Evolutionary conservation across 1,140 invertebrate species (phyloP).

Genomic region (Zaprionus inermis): DNA sequence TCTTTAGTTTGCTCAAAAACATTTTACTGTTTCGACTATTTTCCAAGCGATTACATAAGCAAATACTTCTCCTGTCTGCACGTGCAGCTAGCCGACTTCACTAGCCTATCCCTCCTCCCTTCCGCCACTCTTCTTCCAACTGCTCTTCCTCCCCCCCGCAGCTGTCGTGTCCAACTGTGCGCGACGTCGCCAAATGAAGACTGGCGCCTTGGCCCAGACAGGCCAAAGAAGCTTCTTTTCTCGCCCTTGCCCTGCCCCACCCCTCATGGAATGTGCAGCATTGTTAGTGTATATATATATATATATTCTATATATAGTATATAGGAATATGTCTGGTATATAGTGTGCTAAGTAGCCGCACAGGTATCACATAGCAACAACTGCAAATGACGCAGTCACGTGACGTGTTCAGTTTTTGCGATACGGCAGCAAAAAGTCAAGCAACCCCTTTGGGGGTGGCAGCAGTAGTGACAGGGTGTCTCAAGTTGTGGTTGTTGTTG

Average conservation of each 20-base stretch:
- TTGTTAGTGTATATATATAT: conserved; percentile 3
- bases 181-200: conserved; percentile 49
- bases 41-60: conserved; percentile 55
- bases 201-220: conserved; percentile 55
- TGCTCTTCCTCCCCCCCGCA: background rate
- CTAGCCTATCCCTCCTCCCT: background rate
- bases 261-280: background rate
- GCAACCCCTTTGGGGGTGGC: background rate
- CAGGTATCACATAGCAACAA: conserved; percentile 45
- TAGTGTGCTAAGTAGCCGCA: conserved; percentile 21
- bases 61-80: conserved; percentile 47
- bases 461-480: background rate
- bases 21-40: conserved; percentile 22
- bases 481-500: conserved; percentile 6
- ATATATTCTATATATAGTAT: conserved; percentile 5
- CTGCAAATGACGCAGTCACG: conserved; percentile 62
- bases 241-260: no score
- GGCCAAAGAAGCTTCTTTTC: conserved; percentile 1
- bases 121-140: background rate
- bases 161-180: conserved; percentile 25
- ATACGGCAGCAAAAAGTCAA: conserved; percentile 30
- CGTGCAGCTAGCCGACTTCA: conserved; percentile 38
- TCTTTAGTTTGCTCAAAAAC: conserved; percentile 4
- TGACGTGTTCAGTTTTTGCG: conserved; percentile 49
- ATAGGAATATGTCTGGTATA: conserved; percentile 13